A percentile compares a stretch with the other conserved stretches of the same genome.
Evolutionary conservation across 2,888 invertebrate genomes (phyloP).

Genomic region (Cantharis nigra): DNA sequence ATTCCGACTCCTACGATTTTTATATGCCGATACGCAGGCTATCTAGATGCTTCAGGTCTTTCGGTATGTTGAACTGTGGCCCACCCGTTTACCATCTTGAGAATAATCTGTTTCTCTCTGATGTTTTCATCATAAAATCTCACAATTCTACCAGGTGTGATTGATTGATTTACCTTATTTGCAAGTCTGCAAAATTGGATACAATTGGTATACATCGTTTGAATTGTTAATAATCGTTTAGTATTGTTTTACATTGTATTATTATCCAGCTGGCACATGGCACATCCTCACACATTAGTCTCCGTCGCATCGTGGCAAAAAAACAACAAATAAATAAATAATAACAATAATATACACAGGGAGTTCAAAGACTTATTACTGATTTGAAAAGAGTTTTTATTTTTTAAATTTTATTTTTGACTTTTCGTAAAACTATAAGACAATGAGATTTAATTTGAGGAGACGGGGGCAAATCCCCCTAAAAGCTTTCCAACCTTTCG

Average conservation of each 20-base stretch:
- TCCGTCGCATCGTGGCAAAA: not conserved
- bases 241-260: not conserved
- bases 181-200: not conserved
- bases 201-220: not conserved
- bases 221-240: not conserved
- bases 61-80: not conserved
- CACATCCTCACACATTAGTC: not conserved
- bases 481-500: too few relatives aligned
- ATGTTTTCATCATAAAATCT: not conserved
- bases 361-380: too few relatives aligned
- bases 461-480: too few relatives aligned
- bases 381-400: too few relatives aligned
- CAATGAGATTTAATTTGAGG: too few relatives aligned
- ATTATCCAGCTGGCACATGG: not conserved
- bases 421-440: too few relatives aligned
- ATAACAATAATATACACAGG: too few relatives aligned
- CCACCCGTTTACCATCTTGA: not conserved
- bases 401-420: too few relatives aligned
- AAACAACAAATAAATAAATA: too few relatives aligned
- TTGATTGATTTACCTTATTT: not conserved
- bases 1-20: not conserved
- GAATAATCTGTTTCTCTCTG: not conserved
- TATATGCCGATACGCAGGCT: not conserved
- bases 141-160: not conserved
- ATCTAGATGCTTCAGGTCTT: not conserved